Conservation (phyloP, 1,140 invertebrate genomes). For the Teleogryllus occipitalis region DNA sequence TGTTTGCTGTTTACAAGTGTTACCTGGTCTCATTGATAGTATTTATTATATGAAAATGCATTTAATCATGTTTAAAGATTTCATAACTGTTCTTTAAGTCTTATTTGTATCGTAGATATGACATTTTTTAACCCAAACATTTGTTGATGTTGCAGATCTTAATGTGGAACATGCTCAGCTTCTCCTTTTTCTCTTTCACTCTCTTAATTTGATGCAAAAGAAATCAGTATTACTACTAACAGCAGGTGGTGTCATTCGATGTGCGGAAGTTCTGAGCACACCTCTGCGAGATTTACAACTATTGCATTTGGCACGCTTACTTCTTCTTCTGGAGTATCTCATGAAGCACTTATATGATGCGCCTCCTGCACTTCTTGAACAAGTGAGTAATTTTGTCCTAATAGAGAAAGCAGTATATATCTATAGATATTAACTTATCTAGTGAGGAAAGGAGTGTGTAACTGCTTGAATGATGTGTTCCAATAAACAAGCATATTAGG, state of each 20-base stretch:
- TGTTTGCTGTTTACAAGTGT: no score
- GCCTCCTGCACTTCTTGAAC: constrained; percentile 62
- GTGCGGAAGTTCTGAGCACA: constrained; percentile 47
- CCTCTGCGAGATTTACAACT: constrained; percentile 58
- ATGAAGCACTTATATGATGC: constrained; percentile 92
- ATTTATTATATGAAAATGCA: no score
- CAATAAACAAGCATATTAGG: no score
- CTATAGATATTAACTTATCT: no score
- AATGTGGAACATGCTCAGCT: constrained; percentile 95
- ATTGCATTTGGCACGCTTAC: constrained; percentile 69
- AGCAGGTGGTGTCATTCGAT: constrained; percentile 57
- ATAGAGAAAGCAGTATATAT: no score
- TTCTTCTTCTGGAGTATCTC: constrained; percentile 89
- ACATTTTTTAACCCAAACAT: no score
- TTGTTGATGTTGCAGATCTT: constrained; percentile 53
- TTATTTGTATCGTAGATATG: no score
- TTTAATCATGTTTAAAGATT: no score
- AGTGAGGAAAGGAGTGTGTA: no score
- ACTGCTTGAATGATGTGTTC: no score
- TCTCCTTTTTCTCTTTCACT: constrained; percentile 88
- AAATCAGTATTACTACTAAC: constrained; percentile 82
- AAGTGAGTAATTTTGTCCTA: constrained; percentile 42
- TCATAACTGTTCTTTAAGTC: no score
- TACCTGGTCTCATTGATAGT: no score
- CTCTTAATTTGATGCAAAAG: constrained; percentile 90